A percentile compares a stretch with the other conserved stretches of the same genome.
phyloP scores from a whole-genome alignment of 2,888 invertebrate species.

The Eumacrocentrus americanus region DNA sequence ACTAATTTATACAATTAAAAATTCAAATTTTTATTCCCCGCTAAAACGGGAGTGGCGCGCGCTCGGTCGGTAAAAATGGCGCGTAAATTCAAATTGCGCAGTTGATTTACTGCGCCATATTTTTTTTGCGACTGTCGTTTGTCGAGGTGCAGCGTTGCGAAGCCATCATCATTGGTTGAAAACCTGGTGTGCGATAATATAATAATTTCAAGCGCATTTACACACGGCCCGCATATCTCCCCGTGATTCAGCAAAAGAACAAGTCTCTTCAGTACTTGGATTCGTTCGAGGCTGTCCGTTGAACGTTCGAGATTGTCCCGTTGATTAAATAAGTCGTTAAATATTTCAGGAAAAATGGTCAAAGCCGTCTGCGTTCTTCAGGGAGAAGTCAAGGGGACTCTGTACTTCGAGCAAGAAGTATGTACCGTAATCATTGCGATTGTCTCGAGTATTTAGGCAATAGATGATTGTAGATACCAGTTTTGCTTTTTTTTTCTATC shows the following conservation, averaged over 20 bases:
- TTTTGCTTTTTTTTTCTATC: not conserved
- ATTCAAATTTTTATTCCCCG: too few relatives aligned
- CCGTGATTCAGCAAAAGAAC: constrained; percentile 41
- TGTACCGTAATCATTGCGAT: constrained; percentile 35
- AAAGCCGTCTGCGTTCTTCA: constrained; percentile 89
- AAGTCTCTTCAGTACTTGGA: too few relatives aligned
- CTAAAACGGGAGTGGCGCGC: too few relatives aligned
- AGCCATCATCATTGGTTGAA: not conserved
- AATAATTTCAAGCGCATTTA: constrained; percentile 21
- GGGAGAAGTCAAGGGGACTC: constrained; percentile 83
- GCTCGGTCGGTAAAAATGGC: too few relatives aligned
- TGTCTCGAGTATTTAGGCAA: too few relatives aligned
- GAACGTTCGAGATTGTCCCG: constrained; percentile 27
- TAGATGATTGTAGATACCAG: too few relatives aligned
- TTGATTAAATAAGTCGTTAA: not conserved
- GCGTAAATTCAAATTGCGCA: too few relatives aligned
- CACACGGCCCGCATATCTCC: constrained; percentile 34
- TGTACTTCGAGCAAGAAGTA: constrained; percentile 81
- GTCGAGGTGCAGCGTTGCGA: too few relatives aligned
- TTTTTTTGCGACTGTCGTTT: too few relatives aligned
- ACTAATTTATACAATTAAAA: too few relatives aligned
- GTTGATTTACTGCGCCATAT: too few relatives aligned
- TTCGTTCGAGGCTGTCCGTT: too few relatives aligned
- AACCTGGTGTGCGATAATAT: not conserved
- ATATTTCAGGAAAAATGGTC: constrained; percentile 55